These are phyloP conservation scores for Anastrepha obliqua DNA, from an alignment of 1,140 invertebrate genomes.

Conservation along the genomic window DNA sequence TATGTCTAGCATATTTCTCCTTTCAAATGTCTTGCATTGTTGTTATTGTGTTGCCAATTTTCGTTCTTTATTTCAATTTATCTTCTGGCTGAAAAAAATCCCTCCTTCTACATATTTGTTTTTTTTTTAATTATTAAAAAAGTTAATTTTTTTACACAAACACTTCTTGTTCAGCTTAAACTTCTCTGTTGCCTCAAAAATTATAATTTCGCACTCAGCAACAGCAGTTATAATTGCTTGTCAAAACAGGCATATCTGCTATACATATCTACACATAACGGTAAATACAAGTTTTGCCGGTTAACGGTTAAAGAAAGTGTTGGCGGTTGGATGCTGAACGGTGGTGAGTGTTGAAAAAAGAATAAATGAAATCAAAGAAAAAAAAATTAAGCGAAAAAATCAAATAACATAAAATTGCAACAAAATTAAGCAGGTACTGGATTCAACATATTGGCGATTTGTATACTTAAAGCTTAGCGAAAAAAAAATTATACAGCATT, in stretches of 20 bases:
- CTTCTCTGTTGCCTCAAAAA: slow-evolving; percentile 10
- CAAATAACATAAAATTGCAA: neutral
- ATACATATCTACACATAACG: slow-evolving; percentile 2
- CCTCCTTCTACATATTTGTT: no score
- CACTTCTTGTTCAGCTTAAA: neutral
- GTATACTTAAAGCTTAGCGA: no score
- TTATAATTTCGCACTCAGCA: slow-evolving; percentile 36
- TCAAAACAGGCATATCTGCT: neutral
- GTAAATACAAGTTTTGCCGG: slow-evolving; percentile 29
- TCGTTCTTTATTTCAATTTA: neutral
- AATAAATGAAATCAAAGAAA: neutral
- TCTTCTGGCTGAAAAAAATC: no score
- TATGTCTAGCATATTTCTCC: neutral
- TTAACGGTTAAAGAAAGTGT: slow-evolving; percentile 42
- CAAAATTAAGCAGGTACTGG: no score
- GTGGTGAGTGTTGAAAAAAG: neutral
- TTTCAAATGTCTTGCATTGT: neutral
- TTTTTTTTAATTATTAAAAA: no score
- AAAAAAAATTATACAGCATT: no score
- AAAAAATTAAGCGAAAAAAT: neutral
- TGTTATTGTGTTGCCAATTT: neutral
- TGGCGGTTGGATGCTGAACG: neutral
- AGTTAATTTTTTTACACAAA: neutral
- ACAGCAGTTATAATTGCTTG: slow-evolving; percentile 18
- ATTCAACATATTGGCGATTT: no score